Evolutionary conservation across 2,797 vertebrate species (phyloP).

Genomic region (Vultur gryphus): DNA sequence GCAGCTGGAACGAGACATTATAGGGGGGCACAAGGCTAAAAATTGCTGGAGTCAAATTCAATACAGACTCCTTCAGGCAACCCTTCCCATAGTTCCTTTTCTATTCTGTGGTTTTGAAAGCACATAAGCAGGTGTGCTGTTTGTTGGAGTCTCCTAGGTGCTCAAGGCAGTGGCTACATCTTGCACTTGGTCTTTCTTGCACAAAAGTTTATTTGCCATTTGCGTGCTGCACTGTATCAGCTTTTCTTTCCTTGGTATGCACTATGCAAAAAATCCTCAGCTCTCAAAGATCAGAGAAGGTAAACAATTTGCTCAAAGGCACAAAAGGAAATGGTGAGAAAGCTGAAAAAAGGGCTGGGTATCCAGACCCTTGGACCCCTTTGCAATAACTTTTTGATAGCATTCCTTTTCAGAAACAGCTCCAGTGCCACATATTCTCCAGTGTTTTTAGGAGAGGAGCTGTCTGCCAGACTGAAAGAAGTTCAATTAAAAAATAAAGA

Average conservation of each 20-base stretch:
- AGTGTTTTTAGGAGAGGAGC: constrained; percentile 5
- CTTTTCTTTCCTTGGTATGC: not conserved
- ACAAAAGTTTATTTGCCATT: not conserved
- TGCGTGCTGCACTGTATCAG: not conserved
- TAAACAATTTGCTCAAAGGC: not conserved
- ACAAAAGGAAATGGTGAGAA: not conserved
- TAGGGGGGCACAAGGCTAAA: not conserved
- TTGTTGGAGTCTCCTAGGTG: not conserved
- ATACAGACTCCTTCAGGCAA: not conserved
- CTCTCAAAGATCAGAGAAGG: not conserved
- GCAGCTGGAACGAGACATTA: not conserved
- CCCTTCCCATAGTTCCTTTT: not conserved
- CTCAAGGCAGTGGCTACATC: not conserved
- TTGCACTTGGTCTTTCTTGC: not conserved
- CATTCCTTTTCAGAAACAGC: not conserved
- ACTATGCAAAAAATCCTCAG: not conserved
- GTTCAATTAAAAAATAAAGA: constrained; percentile 57
- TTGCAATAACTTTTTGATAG: not conserved
- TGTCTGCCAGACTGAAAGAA: constrained; percentile 40
- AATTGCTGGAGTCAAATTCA: not conserved
- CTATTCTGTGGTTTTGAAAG: not conserved
- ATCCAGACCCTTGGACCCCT: not conserved
- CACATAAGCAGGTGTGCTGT: not conserved
- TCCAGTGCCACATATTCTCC: not conserved
- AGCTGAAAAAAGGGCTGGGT: not conserved